These are phyloP conservation scores for Cerceris ruficornis DNA, from an alignment of 2,888 invertebrate species.

Conservation along the genomic window DNA sequence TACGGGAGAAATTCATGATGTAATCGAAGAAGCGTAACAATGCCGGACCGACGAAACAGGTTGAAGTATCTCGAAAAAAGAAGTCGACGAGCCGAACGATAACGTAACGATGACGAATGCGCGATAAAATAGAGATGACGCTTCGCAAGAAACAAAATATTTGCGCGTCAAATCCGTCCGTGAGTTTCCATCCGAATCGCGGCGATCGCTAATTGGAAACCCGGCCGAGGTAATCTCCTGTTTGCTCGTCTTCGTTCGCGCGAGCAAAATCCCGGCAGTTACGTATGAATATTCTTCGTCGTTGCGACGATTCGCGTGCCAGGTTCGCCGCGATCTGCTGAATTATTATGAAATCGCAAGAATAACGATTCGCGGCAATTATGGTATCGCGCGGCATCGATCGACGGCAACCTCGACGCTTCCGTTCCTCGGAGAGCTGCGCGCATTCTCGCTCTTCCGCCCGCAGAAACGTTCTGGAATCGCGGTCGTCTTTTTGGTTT, in stretches of 20 bases:
- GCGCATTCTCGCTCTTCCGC: background rate
- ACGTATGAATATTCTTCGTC: background rate
- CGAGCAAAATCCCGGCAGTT: background rate
- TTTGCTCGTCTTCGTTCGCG: background rate
- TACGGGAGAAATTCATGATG: constrained; percentile 38
- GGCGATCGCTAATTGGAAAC: too few relatives aligned
- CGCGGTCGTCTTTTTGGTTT: background rate
- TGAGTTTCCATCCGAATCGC: background rate
- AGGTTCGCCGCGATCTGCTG: constrained; percentile 25
- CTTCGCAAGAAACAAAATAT: background rate
- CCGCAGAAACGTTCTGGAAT: background rate
- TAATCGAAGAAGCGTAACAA: constrained; percentile 53
- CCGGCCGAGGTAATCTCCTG: background rate
- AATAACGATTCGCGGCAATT: constrained; percentile 32
- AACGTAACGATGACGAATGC: constrained; percentile 32
- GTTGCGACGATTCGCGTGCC: constrained; percentile 21
- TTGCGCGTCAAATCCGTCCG: background rate
- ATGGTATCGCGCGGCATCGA: constrained; percentile 8
- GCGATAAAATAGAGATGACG: constrained; percentile 29
- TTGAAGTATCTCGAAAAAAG: constrained; percentile 39
- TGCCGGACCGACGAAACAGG: constrained; percentile 25
- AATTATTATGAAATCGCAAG: constrained; percentile 31
- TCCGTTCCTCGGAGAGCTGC: constrained; percentile 37
- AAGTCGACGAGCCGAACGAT: constrained; percentile 34
- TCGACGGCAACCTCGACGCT: constrained; percentile 23